phyloP scores from a whole-genome alignment of 2,888 invertebrate genomes.

The Caenorhabditis panamensis region DNA sequence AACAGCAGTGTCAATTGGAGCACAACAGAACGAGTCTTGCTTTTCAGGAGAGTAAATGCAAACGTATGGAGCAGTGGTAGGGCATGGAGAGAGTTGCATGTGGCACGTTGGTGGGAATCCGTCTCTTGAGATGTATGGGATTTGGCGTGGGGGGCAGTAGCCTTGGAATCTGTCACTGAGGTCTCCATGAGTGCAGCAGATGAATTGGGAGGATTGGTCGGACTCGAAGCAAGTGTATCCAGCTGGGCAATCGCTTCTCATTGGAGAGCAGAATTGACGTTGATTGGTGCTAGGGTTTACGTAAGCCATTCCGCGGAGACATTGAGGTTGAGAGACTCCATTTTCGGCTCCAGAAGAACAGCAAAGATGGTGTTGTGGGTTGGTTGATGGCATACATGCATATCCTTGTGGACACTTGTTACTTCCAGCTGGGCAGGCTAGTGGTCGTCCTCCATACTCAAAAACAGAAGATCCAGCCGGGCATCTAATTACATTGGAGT shows the following conservation, averaged over 20 bases:
- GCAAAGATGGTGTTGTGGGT: conserved; percentile 77
- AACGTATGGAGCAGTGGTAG: conserved; percentile 78
- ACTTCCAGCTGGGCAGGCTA: conserved; percentile 79
- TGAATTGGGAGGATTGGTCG: conserved; percentile 69
- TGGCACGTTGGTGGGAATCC: conserved; percentile 79
- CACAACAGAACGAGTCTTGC: conserved; percentile 80
- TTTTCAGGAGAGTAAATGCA: conserved; percentile 80
- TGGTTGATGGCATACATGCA: conserved; percentile 73
- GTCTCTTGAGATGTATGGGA: conserved; percentile 76
- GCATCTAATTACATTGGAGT: conserved; percentile 69
- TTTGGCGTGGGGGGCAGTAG: conserved; percentile 79
- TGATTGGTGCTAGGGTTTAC: conserved; percentile 69
- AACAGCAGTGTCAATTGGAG: conserved; percentile 79
- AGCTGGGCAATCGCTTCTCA: conserved; percentile 69
- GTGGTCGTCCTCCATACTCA: conserved; percentile 78
- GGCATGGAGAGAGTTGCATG: conserved; percentile 79
- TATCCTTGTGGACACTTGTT: conserved; percentile 74
- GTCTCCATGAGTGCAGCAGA: conserved; percentile 76
- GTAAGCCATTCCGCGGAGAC: conserved; percentile 78
- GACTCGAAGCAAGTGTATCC: conserved; percentile 75
- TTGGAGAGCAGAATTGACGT: conserved; percentile 72
- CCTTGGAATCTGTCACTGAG: conserved; percentile 73
- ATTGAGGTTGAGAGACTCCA: conserved; percentile 70
- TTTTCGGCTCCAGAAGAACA: conserved; percentile 69
- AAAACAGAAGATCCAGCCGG: conserved; percentile 76